Conservation (phyloP, 2,113 vertebrate genomes). For the Apteryx mantelli region DNA sequence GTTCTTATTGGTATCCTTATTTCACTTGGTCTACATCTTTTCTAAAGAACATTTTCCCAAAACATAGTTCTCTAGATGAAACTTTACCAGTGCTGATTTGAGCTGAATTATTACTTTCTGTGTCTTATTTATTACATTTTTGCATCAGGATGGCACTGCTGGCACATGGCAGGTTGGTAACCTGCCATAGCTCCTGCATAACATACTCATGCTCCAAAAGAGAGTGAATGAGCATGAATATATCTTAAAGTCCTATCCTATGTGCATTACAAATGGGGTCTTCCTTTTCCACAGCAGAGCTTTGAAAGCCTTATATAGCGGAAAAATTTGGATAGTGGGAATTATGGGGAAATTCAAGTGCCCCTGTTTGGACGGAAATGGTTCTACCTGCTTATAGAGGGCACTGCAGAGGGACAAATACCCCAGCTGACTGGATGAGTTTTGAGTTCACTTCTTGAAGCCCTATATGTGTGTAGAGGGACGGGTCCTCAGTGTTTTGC, state of each 20-base stretch:
- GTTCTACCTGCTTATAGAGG: not conserved
- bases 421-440: not conserved
- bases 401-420: not conserved
- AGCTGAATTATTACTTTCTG: not conserved
- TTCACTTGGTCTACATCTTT: not conserved
- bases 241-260: accelerated
- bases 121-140: not conserved
- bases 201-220: not conserved
- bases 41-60: not conserved
- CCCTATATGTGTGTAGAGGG: accelerated
- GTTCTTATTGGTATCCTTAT: not conserved
- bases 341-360: not conserved
- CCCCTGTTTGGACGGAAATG: not conserved
- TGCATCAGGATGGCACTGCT: not conserved
- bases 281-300: not conserved
- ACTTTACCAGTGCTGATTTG: not conserved
- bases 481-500: accelerated
- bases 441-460: not conserved
- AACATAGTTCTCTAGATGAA: not conserved
- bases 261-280: not conserved
- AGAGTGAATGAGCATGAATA: not conserved
- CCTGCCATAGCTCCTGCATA: not conserved
- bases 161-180: not conserved
- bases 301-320: not conserved
- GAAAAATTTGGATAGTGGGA: not conserved